Conservation (phyloP, 2,888 invertebrate genomes). For the Tinea semifulvella region DNA sequence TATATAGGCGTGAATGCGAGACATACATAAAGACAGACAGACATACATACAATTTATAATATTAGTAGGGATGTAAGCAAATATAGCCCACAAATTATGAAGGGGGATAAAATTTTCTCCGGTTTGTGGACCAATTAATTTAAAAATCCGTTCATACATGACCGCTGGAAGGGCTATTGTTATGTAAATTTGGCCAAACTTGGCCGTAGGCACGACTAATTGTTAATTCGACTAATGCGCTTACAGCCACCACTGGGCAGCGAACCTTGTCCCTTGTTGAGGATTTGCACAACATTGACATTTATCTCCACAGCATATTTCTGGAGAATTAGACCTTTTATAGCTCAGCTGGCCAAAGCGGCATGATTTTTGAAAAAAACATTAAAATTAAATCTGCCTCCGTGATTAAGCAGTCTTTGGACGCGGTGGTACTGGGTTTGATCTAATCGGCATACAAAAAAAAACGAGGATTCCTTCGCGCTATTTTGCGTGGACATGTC, state of each 20-base stretch:
- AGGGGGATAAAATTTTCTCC: constrained; percentile 45
- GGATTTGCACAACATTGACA: too few species aligned
- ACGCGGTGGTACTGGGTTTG: too few species aligned
- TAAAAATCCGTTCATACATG: constrained; percentile 52
- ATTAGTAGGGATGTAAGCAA: constrained; percentile 9
- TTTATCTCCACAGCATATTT: too few species aligned
- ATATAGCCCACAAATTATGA: constrained; percentile 39
- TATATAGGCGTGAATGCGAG: too few species aligned
- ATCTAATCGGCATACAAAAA: too few species aligned
- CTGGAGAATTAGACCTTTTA: too few species aligned
- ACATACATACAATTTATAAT: constrained; percentile 6
- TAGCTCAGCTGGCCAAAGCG: too few species aligned
- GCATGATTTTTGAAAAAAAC: too few species aligned
- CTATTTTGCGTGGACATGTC: too few species aligned
- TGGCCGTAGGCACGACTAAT: constrained; percentile 63
- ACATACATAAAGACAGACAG: neutral
- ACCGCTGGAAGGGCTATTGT: constrained; percentile 53
- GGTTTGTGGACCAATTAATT: constrained; percentile 62
- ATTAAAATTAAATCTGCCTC: too few species aligned
- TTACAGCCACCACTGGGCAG: constrained; percentile 29
- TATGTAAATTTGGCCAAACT: constrained; percentile 65
- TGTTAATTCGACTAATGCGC: constrained; percentile 64
- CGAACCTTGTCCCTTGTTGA: constrained; percentile 23
- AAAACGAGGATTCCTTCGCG: too few species aligned
- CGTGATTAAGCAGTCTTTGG: too few species aligned